A percentile compares a stretch with the other conserved stretches of the same genome.
phyloP scores from a whole-genome alignment of 2,888 invertebrate species.

The Apodemia hepburni region DNA sequence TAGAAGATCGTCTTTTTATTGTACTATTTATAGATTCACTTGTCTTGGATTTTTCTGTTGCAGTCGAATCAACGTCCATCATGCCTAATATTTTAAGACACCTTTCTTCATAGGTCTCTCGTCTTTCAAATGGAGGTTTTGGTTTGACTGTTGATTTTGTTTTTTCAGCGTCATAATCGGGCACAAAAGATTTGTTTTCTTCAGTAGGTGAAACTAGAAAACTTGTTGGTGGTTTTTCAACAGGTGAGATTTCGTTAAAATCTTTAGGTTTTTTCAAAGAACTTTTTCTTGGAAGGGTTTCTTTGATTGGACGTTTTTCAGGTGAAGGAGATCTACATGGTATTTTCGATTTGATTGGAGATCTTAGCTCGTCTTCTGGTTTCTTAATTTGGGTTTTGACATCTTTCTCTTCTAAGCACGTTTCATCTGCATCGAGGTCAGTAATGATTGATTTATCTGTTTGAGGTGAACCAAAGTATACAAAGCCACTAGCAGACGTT shows the following conservation, averaged over 20 bases:
- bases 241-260: slow-evolving; percentile 44
- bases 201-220: slow-evolving; percentile 59
- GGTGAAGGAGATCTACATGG: slow-evolving; percentile 65
- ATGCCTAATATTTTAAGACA: slow-evolving; percentile 86
- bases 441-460: slow-evolving; percentile 50
- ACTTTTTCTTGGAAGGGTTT: slow-evolving; percentile 65
- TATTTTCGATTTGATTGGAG: slow-evolving; percentile 62
- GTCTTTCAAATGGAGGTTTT: slow-evolving; percentile 81
- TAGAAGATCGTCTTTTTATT: slow-evolving; percentile 38
- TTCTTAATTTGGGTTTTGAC: slow-evolving; percentile 16
- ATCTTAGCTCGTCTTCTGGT: slow-evolving; percentile 32
- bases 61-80: slow-evolving; percentile 57
- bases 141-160: slow-evolving; percentile 53
- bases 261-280: slow-evolving; percentile 64
- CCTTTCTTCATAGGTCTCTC: slow-evolving; percentile 87
- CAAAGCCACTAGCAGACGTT: slow-evolving; percentile 77
- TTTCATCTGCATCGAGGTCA: slow-evolving; percentile 57
- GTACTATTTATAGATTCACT: slow-evolving; percentile 38
- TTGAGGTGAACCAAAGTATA: slow-evolving; percentile 59
- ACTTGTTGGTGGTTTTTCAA: slow-evolving; percentile 64
- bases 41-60: slow-evolving; percentile 34
- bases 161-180: slow-evolving; percentile 48
- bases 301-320: slow-evolving; percentile 54
- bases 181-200: slow-evolving; percentile 41
- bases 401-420: slow-evolving; percentile 38